Percentiles rank a stretch among this genome's conserved stretches.
phyloP scores from a whole-genome alignment of 2,113 vertebrate species.

The Pluvialis apricaria region DNA sequence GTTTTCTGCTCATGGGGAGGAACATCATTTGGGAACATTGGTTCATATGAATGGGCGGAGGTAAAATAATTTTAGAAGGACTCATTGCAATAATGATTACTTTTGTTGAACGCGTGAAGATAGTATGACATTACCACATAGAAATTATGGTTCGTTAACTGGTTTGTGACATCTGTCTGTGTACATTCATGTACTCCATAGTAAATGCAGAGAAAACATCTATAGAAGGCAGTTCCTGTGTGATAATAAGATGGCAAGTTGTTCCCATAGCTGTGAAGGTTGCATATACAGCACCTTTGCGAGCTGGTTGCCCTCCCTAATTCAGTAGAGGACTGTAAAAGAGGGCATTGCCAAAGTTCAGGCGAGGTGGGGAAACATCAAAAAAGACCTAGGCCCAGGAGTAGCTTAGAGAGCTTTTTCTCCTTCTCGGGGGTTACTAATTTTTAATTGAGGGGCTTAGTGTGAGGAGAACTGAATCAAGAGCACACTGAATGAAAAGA shows the following conservation, averaged over 20 bases:
- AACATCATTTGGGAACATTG: conserved; percentile 83
- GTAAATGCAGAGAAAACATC: not conserved
- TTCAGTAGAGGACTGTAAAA: not conserved
- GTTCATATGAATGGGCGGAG: conserved; percentile 95
- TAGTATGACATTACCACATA: fast-evolving
- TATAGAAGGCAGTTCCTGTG: not conserved
- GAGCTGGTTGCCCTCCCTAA: not conserved
- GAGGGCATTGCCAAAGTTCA: not conserved
- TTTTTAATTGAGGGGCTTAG: not conserved
- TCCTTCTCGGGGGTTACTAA: not conserved
- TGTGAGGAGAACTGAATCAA: not conserved
- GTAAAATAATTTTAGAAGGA: conserved; percentile 61
- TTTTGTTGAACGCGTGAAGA: not conserved
- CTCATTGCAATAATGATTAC: not conserved
- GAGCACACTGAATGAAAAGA: not conserved
- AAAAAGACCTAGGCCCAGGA: not conserved
- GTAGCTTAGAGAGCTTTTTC: not conserved
- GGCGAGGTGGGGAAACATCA: not conserved
- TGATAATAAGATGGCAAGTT: not conserved
- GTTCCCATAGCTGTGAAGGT: not conserved
- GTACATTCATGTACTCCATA: fast-evolving
- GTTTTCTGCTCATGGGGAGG: conserved; percentile 92
- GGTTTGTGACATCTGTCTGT: not conserved
- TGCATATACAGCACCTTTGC: not conserved
- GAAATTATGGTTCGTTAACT: not conserved